Base-by-base conservation (phyloP, 2,797 vertebrate species). In the Tamandua tetradactyla region DNA sequence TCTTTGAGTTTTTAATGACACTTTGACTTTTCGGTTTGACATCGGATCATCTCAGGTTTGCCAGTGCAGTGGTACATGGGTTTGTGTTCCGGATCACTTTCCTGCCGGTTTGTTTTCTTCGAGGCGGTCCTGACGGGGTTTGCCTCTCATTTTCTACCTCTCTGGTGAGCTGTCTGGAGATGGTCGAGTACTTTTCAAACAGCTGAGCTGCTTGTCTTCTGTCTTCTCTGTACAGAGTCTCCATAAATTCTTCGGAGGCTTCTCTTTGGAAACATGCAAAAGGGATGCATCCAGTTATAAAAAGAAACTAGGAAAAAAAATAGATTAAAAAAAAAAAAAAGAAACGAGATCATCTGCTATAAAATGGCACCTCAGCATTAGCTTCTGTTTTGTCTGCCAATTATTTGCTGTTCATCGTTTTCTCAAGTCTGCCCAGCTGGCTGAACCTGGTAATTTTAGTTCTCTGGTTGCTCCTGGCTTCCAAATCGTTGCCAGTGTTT, bases 391-490 rank as follows among this genome's bases (percentile, higher is more conserved):
- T 92, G 68, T 64, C 95, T 94, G 62, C 72, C 1, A 0, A 96
- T 97, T 57, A 75, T 94, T 88, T 94, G 86, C 85, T 96, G 64
- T 92, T 95, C 85, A 74, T 88, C 35, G 59, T 83, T 92, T 86
- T 82, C 69, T 92, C 59, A 95, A 95, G 89, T 87, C 95, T 95
- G 88, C 32, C 85, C 40, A 91, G 42, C 59, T 94, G 89, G 1
- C 13, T 96, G 66, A 96, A 97, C 93, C 69, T 55, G 37, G 42
- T 94, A 17, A 82, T 89, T 95, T 97, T 94, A 83, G 78, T 69
- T 23, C 76, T 91, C 35, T 88, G 78, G 44, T 93, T 96, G 93
- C 86, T 47, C 7, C 81, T 81, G 57, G 49, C 79, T 96, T 84
- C 79, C 22, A 49, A 35, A 74, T 44, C 62, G 55, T 92, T 49